Percentiles rank a stretch among this genome's conserved stretches.
These are phyloP conservation scores for Melipona bicolor DNA, from an alignment of 2,888 invertebrate species.

Conservation along the genomic window DNA sequence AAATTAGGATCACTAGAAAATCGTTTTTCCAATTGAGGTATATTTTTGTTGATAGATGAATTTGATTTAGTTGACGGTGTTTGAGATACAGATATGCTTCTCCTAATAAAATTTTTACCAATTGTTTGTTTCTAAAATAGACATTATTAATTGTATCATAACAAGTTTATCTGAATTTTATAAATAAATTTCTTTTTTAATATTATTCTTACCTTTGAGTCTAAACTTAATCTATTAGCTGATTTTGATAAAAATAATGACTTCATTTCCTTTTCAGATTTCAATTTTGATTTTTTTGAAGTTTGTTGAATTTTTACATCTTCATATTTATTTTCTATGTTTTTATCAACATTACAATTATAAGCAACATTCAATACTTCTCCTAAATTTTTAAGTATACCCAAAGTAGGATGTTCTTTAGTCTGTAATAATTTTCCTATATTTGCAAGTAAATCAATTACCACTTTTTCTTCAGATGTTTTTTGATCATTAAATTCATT, in stretches of 20 bases:
- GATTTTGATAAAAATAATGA: conserved; percentile 30
- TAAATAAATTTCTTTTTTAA: not conserved
- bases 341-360: conserved; percentile 38
- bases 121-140: conserved; percentile 46
- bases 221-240: conserved; percentile 39
- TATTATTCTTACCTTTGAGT: conserved; percentile 49
- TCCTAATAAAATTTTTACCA: conserved; percentile 56
- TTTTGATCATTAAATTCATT: not conserved
- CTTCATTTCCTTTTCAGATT: conserved; percentile 19
- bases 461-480: conserved; percentile 49
- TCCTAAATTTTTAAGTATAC: conserved; percentile 73
- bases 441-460: conserved; percentile 71
- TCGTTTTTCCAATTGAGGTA: conserved; percentile 69
- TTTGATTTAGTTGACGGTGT: conserved; percentile 35
- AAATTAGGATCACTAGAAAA: conserved; percentile 73
- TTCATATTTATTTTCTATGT: conserved; percentile 10
- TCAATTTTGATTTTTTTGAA: conserved; percentile 34
- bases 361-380: conserved; percentile 69
- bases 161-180: not conserved
- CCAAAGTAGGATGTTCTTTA: conserved; percentile 64
- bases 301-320: conserved; percentile 33
- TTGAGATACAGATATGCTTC: conserved; percentile 66
- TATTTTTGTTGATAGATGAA: conserved; percentile 46
- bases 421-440: conserved; percentile 73
- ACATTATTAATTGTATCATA: conserved; percentile 7